phyloP scores from a whole-genome alignment of 2,113 vertebrate genomes.

The Pachypanchax playfairii region DNA sequence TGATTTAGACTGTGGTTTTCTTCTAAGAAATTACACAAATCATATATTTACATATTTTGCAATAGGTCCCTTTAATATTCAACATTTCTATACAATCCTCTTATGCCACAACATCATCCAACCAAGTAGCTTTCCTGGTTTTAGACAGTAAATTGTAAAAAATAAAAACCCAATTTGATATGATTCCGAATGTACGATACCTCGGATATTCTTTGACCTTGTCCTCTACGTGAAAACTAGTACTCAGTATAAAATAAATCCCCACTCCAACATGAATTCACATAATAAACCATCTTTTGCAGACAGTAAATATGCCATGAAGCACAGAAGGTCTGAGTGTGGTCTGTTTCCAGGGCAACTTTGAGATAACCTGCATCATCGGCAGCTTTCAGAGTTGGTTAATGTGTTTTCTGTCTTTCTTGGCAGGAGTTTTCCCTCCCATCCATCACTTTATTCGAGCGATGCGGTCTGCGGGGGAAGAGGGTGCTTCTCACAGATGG shows the following conservation, averaged over 20 bases:
- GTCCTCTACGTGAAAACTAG: background rate
- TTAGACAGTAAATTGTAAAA: background rate
- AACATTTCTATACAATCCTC: too few species aligned
- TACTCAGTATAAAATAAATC: background rate
- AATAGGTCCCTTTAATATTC: too few species aligned
- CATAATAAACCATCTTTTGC: background rate
- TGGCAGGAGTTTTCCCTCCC: conserved; percentile 91
- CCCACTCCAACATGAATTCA: background rate
- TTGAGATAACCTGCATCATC: conserved; percentile 15
- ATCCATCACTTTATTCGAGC: conserved; percentile 86
- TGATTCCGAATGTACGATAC: background rate
- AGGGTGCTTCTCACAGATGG: conserved; percentile 84
- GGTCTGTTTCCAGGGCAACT: conserved; percentile 47
- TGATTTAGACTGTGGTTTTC: too few species aligned
- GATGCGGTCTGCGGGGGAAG: conserved; percentile 85
- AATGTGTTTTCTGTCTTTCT: conserved; percentile 5
- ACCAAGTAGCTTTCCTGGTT: background rate
- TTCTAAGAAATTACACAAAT: background rate
- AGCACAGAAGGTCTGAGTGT: conserved; percentile 7
- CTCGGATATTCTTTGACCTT: background rate
- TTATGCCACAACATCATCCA: background rate
- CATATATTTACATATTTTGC: too few species aligned
- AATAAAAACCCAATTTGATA: background rate
- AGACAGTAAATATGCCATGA: background rate
- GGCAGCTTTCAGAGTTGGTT: background rate